Conservation (phyloP, 1,140 invertebrate species). For the Hyposmocoma kahamanoa region DNA sequence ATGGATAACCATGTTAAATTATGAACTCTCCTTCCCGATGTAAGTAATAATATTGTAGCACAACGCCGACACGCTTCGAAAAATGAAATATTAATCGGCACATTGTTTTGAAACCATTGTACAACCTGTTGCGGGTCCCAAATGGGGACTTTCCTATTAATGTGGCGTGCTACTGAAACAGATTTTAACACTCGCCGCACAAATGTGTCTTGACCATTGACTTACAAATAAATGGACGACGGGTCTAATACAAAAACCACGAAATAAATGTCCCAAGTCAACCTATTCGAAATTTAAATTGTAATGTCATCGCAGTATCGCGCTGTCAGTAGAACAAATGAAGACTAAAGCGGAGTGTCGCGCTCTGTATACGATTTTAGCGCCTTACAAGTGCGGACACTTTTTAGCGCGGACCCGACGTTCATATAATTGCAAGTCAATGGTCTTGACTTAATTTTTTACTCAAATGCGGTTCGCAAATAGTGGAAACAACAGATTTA, state of each 20-base stretch:
- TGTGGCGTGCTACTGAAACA: background rate
- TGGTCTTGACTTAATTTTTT: background rate
- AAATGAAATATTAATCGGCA: background rate
- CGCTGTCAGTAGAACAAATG: too few relatives aligned
- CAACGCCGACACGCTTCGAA: background rate
- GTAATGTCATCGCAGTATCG: too few relatives aligned
- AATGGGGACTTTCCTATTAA: background rate
- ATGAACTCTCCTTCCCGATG: constrained; percentile 1
- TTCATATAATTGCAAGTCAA: too few relatives aligned
- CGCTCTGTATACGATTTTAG: too few relatives aligned
- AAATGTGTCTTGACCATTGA: too few relatives aligned
- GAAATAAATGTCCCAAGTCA: too few relatives aligned
- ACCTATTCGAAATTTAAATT: too few relatives aligned
- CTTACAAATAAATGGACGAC: too few relatives aligned
- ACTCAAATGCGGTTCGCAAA: constrained; percentile 1
- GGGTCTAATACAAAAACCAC: too few relatives aligned
- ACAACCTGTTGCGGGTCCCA: constrained; percentile 2
- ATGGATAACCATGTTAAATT: background rate
- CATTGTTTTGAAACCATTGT: background rate
- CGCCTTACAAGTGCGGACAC: too few relatives aligned
- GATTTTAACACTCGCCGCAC: constrained; percentile 10
- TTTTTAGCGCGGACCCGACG: too few relatives aligned
- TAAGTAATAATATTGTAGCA: background rate
- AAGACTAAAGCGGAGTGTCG: too few relatives aligned
- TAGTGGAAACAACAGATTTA: constrained; percentile 9